Evolutionary conservation across 2,888 invertebrate genomes (phyloP).

Genomic region (Lingula anatina): DNA sequence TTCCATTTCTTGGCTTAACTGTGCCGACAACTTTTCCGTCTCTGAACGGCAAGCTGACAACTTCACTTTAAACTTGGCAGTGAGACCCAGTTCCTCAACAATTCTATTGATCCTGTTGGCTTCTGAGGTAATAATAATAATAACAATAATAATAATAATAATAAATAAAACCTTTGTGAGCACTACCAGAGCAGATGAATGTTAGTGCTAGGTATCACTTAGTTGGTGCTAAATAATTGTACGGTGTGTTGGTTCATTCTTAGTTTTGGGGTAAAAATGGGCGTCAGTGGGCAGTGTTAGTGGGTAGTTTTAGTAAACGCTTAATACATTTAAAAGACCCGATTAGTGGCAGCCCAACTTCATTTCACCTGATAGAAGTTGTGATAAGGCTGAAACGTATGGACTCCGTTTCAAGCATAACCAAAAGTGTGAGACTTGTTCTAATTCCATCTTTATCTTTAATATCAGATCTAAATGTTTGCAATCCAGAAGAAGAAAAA

Average conservation of each 20-base stretch:
- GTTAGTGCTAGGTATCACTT: background rate
- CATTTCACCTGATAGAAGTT: background rate
- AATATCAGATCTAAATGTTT: no score
- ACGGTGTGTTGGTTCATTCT: no score
- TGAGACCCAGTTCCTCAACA: slow-evolving; percentile 1
- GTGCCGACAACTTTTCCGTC: background rate
- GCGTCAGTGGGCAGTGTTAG: no score
- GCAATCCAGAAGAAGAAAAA: no score
- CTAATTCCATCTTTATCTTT: no score
- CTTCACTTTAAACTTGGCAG: background rate
- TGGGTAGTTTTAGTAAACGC: no score
- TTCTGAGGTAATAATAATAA: background rate
- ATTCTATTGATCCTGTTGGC: background rate
- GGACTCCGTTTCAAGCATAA: no score
- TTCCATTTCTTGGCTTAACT: background rate
- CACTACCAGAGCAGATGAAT: background rate
- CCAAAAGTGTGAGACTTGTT: no score
- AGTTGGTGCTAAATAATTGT: no score
- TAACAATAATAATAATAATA: background rate
- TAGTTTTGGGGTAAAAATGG: no score
- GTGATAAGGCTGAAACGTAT: no score
- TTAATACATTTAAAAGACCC: background rate
- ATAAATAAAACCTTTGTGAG: background rate
- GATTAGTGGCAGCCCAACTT: background rate
- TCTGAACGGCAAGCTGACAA: background rate